Base-by-base conservation (phyloP, 2,113 vertebrate species). In the Peromyscus polionotus region DNA sequence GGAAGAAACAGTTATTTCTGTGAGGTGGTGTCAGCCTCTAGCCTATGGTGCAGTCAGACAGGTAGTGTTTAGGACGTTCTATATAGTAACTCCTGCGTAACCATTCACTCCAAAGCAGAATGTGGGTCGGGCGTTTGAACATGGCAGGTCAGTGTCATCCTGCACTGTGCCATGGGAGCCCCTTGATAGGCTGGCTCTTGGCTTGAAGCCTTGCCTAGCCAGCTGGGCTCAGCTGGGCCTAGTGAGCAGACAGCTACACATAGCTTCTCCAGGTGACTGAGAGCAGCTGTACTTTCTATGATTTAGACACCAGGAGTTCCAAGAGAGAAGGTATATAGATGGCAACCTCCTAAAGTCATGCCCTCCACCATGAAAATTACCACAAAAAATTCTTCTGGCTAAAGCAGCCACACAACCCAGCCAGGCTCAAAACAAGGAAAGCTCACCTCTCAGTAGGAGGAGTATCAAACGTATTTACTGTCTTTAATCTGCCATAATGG, bases 31-130 rank as follows among this genome's bases (percentile, higher is more conserved):
- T 93, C 11, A 7, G 45, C 67, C 6, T 12, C n/a, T 39, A 93
- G 77, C 26, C 10, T 45, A 67, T 20, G 22, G 20, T 39, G 4
- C 79, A 59, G 33, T 22, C 33, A 59, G 22, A 7, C 39, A 59
- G 28, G 17, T 36, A 59, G 14, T 7, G 39, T 45, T 39, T 48
- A 83, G 14, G 8, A 13, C 14, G 10, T 33, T 92, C 63, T 39
- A 61, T 12, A 81, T 93, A 81, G 20, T 48, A 80, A 88, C 28
- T 36, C 8, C 77, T 70, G 12, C 42, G 4, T 80, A 84, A 90
- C 70, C 94, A 84, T 88, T 76, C 36, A 86, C 28, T 86, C 45
- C 17, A 88, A 93, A 89, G 84, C 33, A 36, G 22, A 94, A 14
- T 85, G 14, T 39, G 28, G 36, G 26, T 48, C 65, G 31, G 14